Conservation (phyloP, 2,888 invertebrate species). For the Drosophila greeni region DNA sequence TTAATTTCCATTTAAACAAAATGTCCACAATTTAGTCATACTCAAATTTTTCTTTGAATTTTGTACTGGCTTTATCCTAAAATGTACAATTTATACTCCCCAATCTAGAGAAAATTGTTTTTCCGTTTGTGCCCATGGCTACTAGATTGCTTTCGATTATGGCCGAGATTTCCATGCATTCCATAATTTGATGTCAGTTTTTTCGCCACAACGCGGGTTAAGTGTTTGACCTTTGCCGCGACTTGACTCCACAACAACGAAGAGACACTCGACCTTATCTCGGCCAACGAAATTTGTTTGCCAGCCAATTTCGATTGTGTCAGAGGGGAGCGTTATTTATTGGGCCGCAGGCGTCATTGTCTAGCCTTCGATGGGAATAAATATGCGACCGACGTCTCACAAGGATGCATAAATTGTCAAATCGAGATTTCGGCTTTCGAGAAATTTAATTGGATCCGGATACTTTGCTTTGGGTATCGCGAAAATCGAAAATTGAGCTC, state of each 20-base stretch:
- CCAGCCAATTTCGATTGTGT: constrained; percentile 74
- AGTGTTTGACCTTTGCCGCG: constrained; percentile 60
- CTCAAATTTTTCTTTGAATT: no score
- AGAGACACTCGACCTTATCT: constrained; percentile 14
- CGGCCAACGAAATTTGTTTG: constrained; percentile 62
- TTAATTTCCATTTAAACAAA: neutral
- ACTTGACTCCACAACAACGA: constrained; percentile 34
- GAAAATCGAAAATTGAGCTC: constrained; percentile 63
- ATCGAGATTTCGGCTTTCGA: constrained; percentile 29
- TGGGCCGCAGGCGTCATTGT: constrained; percentile 55
- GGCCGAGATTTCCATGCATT: constrained; percentile 24
- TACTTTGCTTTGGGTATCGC: constrained; percentile 41
- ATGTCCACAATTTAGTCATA: neutral
- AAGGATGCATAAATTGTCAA: constrained; percentile 61
- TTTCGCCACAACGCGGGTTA: constrained; percentile 44
- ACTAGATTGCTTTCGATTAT: constrained; percentile 18
- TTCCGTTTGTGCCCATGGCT: constrained; percentile 4
- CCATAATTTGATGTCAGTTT: constrained; percentile 66
- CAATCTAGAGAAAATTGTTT: neutral
- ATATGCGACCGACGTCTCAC: constrained; percentile 51
- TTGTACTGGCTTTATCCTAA: no score
- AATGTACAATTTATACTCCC: neutral
- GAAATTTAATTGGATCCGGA: constrained; percentile 64
- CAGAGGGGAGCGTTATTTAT: constrained; percentile 66
- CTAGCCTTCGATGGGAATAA: constrained; percentile 65